These are phyloP conservation scores for Chiloscyllium punctatum DNA, from an alignment of 2,797 vertebrate genomes.

Conservation along the genomic window DNA sequence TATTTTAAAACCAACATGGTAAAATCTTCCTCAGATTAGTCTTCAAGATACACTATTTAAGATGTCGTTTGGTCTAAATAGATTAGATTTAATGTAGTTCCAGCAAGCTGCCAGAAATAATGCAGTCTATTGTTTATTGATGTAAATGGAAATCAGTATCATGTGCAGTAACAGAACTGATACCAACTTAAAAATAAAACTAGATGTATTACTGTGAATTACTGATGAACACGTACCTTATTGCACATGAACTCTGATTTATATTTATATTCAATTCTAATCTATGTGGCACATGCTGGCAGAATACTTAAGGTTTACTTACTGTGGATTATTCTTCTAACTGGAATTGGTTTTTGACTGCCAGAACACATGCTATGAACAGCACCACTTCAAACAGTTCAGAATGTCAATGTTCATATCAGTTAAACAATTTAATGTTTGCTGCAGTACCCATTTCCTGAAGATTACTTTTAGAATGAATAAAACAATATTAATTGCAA, in stretches of 20 bases:
- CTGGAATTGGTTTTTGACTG: not conserved
- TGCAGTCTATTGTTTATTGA: not conserved
- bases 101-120: not conserved
- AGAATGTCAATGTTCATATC: not conserved
- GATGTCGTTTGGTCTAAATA: not conserved
- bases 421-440: not conserved
- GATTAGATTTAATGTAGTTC: not conserved
- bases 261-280: slow-evolving; percentile 4
- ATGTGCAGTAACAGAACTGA: not conserved
- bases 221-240: not conserved
- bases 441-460: not conserved
- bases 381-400: not conserved
- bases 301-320: not conserved
- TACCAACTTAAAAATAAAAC: not conserved
- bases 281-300: not conserved
- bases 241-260: not conserved
- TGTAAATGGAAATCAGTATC: not conserved
- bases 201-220: not conserved
- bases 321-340: not conserved
- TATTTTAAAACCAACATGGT: not conserved
- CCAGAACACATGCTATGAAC: not conserved
- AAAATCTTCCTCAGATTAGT: not conserved
- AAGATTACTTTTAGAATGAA: not conserved
- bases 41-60: not conserved
- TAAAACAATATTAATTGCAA: not conserved